A percentile compares a stretch with the other conserved stretches of the same genome.
phyloP scores from a whole-genome alignment of 1,140 invertebrate species.

The Macrocentrus cingulum region DNA sequence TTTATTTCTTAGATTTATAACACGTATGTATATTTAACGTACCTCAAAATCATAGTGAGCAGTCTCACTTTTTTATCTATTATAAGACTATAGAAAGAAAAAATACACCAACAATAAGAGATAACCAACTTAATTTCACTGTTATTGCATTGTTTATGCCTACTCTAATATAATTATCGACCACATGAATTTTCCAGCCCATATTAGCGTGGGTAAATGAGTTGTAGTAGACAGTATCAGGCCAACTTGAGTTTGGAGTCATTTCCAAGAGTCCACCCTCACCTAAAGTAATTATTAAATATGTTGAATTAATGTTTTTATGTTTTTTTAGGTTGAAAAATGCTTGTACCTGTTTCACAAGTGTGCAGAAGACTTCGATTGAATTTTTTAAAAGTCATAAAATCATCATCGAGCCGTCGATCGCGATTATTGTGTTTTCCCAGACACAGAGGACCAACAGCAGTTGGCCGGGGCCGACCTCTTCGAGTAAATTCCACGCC shows the following conservation, averaged over 20 bases:
- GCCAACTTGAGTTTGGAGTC: constrained; percentile 87
- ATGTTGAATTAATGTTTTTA: neutral
- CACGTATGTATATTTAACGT: no score
- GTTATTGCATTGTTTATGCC: constrained; percentile 28
- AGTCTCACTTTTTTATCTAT: constrained; percentile 23
- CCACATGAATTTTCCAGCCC: constrained; percentile 87
- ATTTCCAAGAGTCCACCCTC: constrained; percentile 75
- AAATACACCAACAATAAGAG: constrained; percentile 28
- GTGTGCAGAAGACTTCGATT: constrained; percentile 71
- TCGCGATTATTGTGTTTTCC: constrained; percentile 70
- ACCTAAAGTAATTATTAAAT: constrained; percentile 46
- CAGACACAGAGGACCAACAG: constrained; percentile 78
- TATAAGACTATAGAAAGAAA: constrained; percentile 28
- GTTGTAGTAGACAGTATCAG: constrained; percentile 91
- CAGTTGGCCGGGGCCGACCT: constrained; percentile 74
- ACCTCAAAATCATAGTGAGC: constrained; percentile 29
- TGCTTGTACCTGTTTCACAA: constrained; percentile 69
- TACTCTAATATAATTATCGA: constrained; percentile 66
- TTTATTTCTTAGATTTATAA: no score
- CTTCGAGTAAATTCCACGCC: constrained; percentile 82
- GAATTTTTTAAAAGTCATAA: constrained; percentile 78
- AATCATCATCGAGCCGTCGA: constrained; percentile 77
- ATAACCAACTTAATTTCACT: constrained; percentile 21
- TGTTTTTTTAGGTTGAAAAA: no score
- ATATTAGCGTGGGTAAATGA: constrained; percentile 89